Base-by-base conservation (phyloP, 2,113 vertebrate species). In the Lepus americanus region DNA sequence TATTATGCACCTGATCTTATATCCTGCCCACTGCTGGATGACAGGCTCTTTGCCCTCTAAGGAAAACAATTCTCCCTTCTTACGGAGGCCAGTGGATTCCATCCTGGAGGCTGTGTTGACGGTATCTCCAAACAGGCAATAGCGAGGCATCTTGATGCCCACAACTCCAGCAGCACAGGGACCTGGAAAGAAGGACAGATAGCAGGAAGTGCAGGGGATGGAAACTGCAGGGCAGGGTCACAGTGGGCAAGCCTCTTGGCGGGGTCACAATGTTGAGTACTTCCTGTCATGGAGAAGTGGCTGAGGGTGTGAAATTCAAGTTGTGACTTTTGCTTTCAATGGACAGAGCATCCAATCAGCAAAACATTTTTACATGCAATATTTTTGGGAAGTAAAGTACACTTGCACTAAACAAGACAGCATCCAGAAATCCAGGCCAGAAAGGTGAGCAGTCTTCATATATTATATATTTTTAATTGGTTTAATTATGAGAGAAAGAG, bases 71-170 rank as follows among this genome's bases (percentile, higher is more conserved):
- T 91, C 87, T 72, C 89, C 95, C 67, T 96, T 78, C 99, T 99
- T 99, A 99, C 99, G 99, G 85, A 99, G 98, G 97, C 99, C 99
- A 0, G 99, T 99, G 94, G 99, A 99, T 98, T 99, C 99, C 99
- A 99, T 99, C 88, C 99, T 97, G 0, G 99, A 99, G n/a, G 99
- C 99, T 0, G 99, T 99, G 98, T 99, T 99, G 95, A 99, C 99
- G 0, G 99, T 99, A 25, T 99, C 99, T 64, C 99, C 99, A 88
- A 99, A 99, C 9, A 99, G 98, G 96, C 99, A 99, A 90, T 99
- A 99, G 25, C 99, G 99, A 92, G 99, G 99, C 99, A 99, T 99
- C 98, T 99, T 99, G 97, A 99, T 99, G 53, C 99, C 99, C 86
- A 99, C 99, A 5, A 99, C 99, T 90, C 99, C 99, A 22, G 99